Conservation (phyloP, 2,113 vertebrate genomes). For the Cheirogaleus medius region DNA sequence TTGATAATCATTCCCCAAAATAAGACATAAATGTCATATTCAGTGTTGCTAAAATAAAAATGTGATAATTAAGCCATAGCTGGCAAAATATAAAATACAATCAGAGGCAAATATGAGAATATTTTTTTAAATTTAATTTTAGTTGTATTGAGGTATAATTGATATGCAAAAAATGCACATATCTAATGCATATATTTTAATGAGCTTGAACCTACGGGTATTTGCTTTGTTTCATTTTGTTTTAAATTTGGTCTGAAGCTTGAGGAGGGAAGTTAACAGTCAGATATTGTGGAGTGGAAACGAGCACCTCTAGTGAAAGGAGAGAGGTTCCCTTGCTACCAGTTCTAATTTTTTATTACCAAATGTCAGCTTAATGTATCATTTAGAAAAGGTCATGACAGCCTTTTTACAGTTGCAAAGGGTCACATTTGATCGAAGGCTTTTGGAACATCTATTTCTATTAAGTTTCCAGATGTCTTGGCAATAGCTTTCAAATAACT, state of each 20-base stretch:
- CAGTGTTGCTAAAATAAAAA: neutral
- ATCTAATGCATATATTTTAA: neutral
- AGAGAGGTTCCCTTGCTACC: neutral
- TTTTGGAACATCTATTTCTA: neutral
- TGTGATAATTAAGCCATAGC: neutral
- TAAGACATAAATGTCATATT: neutral
- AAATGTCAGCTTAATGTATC: neutral
- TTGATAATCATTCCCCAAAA: neutral
- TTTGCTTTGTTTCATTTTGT: neutral
- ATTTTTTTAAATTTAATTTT: neutral
- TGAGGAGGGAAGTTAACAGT: neutral
- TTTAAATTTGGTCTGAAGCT: neutral
- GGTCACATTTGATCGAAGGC: neutral
- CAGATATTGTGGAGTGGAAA: neutral
- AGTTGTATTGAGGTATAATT: neutral
- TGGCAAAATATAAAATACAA: neutral
- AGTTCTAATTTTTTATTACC: neutral
- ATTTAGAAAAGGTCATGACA: neutral
- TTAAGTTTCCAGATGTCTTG: conserved; percentile 36
- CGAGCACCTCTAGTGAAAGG: neutral
- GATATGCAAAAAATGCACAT: neutral
- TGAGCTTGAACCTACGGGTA: neutral
- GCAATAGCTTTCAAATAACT: neutral
- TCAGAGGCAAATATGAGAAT: neutral
- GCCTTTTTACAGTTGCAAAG: neutral